Percentiles rank a stretch among this genome's conserved stretches.
phyloP scores from a whole-genome alignment of 1,140 invertebrate genomes.

The Proales similis region DNA sequence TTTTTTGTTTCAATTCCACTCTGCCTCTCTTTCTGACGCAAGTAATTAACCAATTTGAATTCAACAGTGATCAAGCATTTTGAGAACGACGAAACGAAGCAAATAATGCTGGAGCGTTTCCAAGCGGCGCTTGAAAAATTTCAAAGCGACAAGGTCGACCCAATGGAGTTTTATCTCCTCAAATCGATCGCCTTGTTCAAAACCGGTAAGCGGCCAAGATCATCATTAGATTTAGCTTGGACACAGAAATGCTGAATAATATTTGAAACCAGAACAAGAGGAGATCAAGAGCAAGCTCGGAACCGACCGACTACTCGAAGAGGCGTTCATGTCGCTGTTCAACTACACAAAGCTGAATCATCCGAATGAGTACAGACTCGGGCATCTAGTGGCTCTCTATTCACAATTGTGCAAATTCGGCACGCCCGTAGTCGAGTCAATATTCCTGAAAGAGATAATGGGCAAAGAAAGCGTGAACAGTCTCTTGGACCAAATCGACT shows the following conservation, averaged over 20 bases:
- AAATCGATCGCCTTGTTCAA: constrained; percentile 35
- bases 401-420: constrained; percentile 26
- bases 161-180: constrained; percentile 31
- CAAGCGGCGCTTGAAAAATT: constrained; percentile 7
- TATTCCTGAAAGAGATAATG: constrained; percentile 24
- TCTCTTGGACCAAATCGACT: no score
- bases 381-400: constrained; percentile 3
- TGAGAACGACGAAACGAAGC: constrained; percentile 5
- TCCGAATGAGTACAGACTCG: constrained; percentile 2
- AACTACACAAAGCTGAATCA: constrained; percentile 32
- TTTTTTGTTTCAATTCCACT: no score
- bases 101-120: constrained; percentile 3
- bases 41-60: no score
- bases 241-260: no score
- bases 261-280: no score
- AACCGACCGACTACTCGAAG: constrained; percentile 18
- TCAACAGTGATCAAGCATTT: background rate
- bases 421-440: background rate
- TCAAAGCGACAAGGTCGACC: constrained; percentile 19
- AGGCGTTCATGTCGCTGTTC: constrained; percentile 27
- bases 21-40: no score
- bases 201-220: constrained; percentile 1
- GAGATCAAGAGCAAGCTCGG: no score
- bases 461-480: no score
- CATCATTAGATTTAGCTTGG: no score